phyloP scores from a whole-genome alignment of 2,797 vertebrate species.

The Sphenodon punctatus region DNA sequence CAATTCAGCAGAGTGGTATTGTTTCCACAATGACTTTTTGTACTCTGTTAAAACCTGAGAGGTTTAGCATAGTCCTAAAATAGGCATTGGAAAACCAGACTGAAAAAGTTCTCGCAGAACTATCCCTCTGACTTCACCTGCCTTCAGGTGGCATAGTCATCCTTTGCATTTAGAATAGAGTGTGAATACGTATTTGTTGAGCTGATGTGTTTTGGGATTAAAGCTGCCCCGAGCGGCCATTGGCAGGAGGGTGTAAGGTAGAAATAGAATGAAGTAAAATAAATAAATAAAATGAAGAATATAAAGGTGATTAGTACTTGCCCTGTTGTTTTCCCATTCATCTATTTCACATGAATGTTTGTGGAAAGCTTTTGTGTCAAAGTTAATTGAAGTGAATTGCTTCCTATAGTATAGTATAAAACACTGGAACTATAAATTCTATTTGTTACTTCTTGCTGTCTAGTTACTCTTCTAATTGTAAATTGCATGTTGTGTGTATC shows the following conservation, averaged over 20 bases:
- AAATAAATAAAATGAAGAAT: too few relatives aligned
- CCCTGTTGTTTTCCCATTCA: not conserved
- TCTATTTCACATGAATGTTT: not conserved
- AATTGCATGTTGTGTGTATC: too few relatives aligned
- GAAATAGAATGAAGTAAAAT: not conserved
- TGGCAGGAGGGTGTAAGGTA: too few relatives aligned
- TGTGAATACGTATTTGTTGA: not conserved
- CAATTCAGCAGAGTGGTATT: conserved; percentile 36
- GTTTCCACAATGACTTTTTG: conserved; percentile 55
- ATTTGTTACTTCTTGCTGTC: not conserved
- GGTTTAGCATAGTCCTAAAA: not conserved
- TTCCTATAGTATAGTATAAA: not conserved
- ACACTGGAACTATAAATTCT: not conserved
- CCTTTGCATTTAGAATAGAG: not conserved
- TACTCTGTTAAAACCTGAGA: conserved; percentile 49
- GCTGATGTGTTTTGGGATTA: not conserved
- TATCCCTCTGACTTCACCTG: conserved; percentile 18
- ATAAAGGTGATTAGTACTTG: not conserved
- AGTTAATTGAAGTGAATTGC: not conserved
- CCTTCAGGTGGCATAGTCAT: not conserved
- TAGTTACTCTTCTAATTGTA: too few relatives aligned
- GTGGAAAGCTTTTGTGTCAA: not conserved
- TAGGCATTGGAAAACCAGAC: conserved; percentile 20
- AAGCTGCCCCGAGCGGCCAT: too few relatives aligned
- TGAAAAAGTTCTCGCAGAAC: conserved; percentile 42